Base-by-base conservation (phyloP, 2,797 vertebrate genomes). In the Florisuga fusca region DNA sequence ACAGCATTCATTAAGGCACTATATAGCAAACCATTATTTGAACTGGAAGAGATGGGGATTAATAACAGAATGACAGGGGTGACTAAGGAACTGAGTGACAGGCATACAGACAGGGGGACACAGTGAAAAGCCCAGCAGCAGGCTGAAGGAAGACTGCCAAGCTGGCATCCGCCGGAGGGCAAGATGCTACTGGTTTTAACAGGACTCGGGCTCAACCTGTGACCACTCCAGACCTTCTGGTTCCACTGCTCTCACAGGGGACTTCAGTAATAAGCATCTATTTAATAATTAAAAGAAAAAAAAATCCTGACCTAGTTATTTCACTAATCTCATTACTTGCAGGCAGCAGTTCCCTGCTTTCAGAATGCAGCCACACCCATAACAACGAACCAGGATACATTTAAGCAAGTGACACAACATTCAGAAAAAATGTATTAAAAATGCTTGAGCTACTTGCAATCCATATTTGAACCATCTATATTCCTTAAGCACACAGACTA, bases 291-390 rank as follows among this genome's bases (percentile, higher is more conserved):
- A 87, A 46, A 48, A 51, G 76, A 78, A 84, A 81, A 81, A 78
- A 21, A 78, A 81, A 74, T 72, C 76, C 57, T 90, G 81, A 91
- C 83, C 84, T 85, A 85, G 58, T 92, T 94, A 83, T 69, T 90
- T 89, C 72, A 82, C 81, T 94, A 77, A 94, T 94, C 69, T 87
- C 73, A 68, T 77, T 89, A 85, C 31, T 31, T 0, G 2, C 50
- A 84, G 67, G 63, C 74, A 93, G 45, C 80, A 93, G 82, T 50
- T 66, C 84, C 84, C 73, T 57, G 63, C 68, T 90, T 46, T 81
- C 57, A 41, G 67, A 26, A 87, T 15, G 43, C 12, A 76, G 72
- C 12, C 4, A 1, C 91, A 67, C 59, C 79, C 64, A 3, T 14
- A 83, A 79, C 8, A 66, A 91, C 46, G 26, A 33, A 59, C 48